Conservation (phyloP, 2,888 invertebrate genomes). For the Acrobasis repandana region DNA sequence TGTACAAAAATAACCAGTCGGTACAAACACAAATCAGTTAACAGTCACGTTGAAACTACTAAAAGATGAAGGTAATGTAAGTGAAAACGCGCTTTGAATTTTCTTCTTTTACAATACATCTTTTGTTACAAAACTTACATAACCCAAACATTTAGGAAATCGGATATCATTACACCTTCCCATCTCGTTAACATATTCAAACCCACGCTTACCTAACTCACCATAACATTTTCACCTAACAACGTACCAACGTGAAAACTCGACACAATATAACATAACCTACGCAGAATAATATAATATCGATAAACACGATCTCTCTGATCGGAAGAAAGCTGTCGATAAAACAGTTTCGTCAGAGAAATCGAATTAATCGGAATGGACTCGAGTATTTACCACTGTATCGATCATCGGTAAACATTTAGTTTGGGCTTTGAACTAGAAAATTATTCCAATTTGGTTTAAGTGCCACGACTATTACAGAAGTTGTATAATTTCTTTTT, state of each 20-base stretch:
- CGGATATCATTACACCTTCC: not conserved
- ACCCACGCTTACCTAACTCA: conserved; percentile 18
- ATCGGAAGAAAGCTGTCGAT: conserved; percentile 44
- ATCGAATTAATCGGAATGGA: conserved; percentile 43
- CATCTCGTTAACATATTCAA: conserved; percentile 1
- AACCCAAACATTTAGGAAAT: conserved; percentile 1
- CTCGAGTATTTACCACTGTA: conserved; percentile 11
- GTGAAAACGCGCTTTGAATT: conserved; percentile 1
- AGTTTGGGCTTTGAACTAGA: conserved; percentile 16
- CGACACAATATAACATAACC: conserved; percentile 23
- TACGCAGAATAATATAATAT: conserved; percentile 33
- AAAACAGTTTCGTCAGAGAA: conserved; percentile 45
- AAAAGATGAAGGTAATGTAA: too few relatives aligned
- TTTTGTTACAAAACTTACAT: conserved; percentile 4
- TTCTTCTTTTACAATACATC: not conserved
- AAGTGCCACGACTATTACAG: not conserved
- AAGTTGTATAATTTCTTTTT: not conserved
- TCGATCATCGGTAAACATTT: conserved; percentile 16
- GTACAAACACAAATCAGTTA: too few relatives aligned
- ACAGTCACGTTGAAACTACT: too few relatives aligned
- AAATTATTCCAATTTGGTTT: not conserved
- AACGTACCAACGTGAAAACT: conserved; percentile 13
- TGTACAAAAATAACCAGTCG: too few relatives aligned
- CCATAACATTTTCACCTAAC: conserved; percentile 15
- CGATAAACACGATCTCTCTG: conserved; percentile 35